Evolutionary conservation across 2,797 vertebrate genomes (phyloP), one percentile per base, ranked within the genome.

Genomic region (Distichodus sexfasciatus): DNA sequence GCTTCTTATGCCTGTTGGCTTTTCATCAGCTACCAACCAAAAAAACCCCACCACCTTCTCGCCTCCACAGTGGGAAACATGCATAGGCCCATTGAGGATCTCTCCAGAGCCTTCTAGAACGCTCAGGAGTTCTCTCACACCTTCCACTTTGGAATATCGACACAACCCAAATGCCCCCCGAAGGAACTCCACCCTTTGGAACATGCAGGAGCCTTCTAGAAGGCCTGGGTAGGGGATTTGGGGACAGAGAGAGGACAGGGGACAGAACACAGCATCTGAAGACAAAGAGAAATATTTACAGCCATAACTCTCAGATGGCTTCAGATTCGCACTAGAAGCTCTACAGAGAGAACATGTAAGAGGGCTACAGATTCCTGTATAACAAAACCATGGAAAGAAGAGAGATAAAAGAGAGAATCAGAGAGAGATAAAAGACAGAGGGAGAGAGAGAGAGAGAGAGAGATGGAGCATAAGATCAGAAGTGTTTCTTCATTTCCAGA

Each of bases 281-380:
- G 38, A 66, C 28, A 69, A 67, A 67, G 60, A 60, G 33, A 75
- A 66, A 66, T 75, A 77, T 75, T 66, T 77, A 77, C 75, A 77
- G 55, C 72, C 64, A 66, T n/a, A 33, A 51, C 64, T 74, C 69
- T 75, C 57, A 43, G 48, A 51, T 63, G 68, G 62, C 69, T 69
- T 70, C 57, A 48, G 57, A 64, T 50, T 43, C 41, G 40, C 33
- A 53, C 50, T 44, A 69, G 43, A 54, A 70, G 60, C 60, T 73
- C 12, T 26, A 57, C 23, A 50, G 26, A 60, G 17, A 47, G 47
- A 35, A 44, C 21, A 47, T 57, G 19, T 57, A 15, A 55, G 12
- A 35, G 11, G 47, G 54, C 26, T 35, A 46, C 2, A 23, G 46
- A 47, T 43, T 58, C 33, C 3, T 24, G 36, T 40, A 41, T 58